Conservation (phyloP, 2,797 vertebrate species). For the Hephaestus fuliginosus region DNA sequence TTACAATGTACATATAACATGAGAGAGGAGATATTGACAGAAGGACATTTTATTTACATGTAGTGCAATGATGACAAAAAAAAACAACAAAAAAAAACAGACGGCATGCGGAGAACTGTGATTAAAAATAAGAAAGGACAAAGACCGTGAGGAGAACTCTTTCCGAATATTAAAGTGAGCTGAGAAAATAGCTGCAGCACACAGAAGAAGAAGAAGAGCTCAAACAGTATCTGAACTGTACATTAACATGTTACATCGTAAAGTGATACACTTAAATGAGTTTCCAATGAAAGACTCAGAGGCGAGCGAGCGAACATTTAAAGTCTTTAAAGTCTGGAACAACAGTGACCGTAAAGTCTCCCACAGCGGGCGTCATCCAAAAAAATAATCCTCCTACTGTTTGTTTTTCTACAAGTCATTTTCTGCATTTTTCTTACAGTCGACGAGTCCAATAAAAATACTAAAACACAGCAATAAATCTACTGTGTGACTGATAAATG, state of each 20-base stretch:
- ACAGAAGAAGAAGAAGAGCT: too few relatives aligned
- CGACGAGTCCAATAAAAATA: background rate
- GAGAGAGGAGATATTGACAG: slow-evolving; percentile 21
- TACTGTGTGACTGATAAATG: background rate
- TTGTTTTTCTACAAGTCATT: background rate
- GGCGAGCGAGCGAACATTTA: background rate
- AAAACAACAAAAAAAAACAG: too few relatives aligned
- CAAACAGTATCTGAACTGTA: background rate
- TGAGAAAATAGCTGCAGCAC: slow-evolving; percentile 5
- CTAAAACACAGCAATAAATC: background rate
- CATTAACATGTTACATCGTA: slow-evolving; percentile 41
- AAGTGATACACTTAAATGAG: slow-evolving; percentile 54
- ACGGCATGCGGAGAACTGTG: background rate
- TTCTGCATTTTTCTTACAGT: background rate
- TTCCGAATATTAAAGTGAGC: background rate
- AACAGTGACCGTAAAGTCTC: slow-evolving; percentile 35
- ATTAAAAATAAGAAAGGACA: background rate
- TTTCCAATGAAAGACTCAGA: slow-evolving; percentile 17
- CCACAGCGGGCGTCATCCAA: background rate
- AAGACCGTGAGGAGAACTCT: background rate
- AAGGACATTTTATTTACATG: slow-evolving; percentile 74
- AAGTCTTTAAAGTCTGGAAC: slow-evolving; percentile 10
- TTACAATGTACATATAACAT: slow-evolving; percentile 56
- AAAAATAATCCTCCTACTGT: background rate
- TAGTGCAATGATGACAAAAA: slow-evolving; percentile 64